Evolutionary conservation across 2,888 invertebrate genomes (phyloP).

Genomic region (Carterocephalus palaemon): DNA sequence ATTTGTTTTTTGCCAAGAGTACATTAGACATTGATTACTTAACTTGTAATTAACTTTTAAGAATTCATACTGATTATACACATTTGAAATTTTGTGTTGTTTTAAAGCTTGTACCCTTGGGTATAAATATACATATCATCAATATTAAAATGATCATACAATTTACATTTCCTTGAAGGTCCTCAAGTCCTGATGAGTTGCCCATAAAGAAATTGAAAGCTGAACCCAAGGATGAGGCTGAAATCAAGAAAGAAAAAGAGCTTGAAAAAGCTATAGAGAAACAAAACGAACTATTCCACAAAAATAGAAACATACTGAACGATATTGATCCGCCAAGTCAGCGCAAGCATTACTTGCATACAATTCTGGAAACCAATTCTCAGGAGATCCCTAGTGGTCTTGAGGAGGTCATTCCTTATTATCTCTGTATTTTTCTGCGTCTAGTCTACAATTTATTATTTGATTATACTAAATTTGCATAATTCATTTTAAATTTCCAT

Average conservation of each 20-base stretch:
- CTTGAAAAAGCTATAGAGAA: constrained; percentile 81
- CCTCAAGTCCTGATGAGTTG: constrained; percentile 70
- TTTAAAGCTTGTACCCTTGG: no score
- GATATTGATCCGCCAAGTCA: constrained; percentile 54
- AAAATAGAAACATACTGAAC: constrained; percentile 53
- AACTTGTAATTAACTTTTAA: no score
- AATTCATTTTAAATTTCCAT: no score
- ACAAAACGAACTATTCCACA: constrained; percentile 82
- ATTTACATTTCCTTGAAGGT: constrained; percentile 33
- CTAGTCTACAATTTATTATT: no score
- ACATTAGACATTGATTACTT: no score
- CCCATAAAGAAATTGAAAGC: constrained; percentile 85
- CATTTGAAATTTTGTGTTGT: no score
- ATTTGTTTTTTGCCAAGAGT: no score
- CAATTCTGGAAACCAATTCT: constrained; percentile 84
- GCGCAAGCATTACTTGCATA: constrained; percentile 79
- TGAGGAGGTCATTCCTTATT: constrained; percentile 76
- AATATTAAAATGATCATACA: neutral
- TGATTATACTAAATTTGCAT: no score
- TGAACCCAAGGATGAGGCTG: constrained; percentile 78
- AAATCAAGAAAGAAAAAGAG: constrained; percentile 68
- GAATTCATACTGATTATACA: no score
- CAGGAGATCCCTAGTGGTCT: constrained; percentile 84
- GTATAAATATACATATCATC: no score
- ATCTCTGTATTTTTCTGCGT: no score